Evolutionary conservation across 2,888 invertebrate species (phyloP).

Genomic region (Plusia festucae): DNA sequence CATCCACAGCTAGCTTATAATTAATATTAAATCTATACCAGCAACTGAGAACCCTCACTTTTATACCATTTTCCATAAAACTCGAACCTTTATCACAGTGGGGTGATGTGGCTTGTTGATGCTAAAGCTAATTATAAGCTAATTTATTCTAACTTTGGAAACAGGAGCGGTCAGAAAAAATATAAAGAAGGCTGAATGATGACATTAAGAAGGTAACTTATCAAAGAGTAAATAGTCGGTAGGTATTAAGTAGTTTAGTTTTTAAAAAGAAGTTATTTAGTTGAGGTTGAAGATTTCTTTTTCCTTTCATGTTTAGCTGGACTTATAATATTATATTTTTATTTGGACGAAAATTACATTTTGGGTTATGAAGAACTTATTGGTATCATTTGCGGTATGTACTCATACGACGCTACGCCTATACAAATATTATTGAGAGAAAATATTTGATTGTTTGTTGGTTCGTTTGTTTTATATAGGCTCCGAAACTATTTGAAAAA

Average conservation of each 20-base stretch:
- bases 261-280: background rate
- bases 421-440: too few species aligned
- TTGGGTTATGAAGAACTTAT: too few species aligned
- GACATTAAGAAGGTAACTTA: background rate
- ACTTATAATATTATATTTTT: too few species aligned
- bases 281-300: background rate
- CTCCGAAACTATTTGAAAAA: too few species aligned
- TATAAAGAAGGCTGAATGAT: background rate
- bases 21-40: conserved; percentile 71
- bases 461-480: too few species aligned
- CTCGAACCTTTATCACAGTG: conserved; percentile 87
- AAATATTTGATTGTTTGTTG: too few species aligned
- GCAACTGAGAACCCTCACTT: conserved; percentile 76
- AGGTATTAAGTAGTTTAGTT: background rate
- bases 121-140: conserved; percentile 62
- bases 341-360: too few species aligned
- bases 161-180: conserved; percentile 32
- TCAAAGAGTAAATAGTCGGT: background rate
- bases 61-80: conserved; percentile 70
- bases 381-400: too few species aligned
- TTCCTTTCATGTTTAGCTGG: too few species aligned
- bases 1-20: conserved; percentile 42
- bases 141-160: conserved; percentile 54
- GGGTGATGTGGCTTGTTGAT: conserved; percentile 79
- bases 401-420: too few species aligned